Evolutionary conservation across 2,113 vertebrate species (phyloP).

Genomic region (Cygnus buccinator): DNA sequence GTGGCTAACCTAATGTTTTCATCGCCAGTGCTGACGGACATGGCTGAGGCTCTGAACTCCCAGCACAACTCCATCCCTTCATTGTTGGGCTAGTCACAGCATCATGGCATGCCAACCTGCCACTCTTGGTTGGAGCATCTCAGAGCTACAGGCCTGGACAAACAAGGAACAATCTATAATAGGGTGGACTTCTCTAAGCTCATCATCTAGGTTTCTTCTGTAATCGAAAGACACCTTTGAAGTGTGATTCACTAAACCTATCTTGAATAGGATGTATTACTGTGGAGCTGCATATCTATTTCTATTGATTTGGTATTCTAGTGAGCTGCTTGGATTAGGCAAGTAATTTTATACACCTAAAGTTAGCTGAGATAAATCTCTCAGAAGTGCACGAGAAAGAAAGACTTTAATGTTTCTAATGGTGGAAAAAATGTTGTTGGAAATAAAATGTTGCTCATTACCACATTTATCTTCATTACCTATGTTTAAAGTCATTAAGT

Average conservation of each 20-base stretch:
- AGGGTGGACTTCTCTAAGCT: neutral
- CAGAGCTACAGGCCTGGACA: neutral
- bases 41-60: neutral
- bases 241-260: neutral
- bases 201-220: neutral
- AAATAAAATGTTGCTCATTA: neutral
- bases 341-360: neutral
- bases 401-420: neutral
- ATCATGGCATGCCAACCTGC: neutral
- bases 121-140: neutral
- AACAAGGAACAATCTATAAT: neutral
- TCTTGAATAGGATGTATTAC: neutral
- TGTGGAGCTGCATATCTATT: neutral
- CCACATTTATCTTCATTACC: neutral
- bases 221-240: neutral
- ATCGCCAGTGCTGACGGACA: rapidly evolving
- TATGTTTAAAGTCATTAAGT: neutral
- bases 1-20: neutral
- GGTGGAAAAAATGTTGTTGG: neutral
- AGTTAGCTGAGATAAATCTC: neutral
- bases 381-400: neutral
- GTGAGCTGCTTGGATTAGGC: neutral
- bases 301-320: neutral
- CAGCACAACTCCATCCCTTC: neutral
- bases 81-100: neutral